phyloP scores from a whole-genome alignment of 1,140 invertebrate species.

The Drosophila insularis region DNA sequence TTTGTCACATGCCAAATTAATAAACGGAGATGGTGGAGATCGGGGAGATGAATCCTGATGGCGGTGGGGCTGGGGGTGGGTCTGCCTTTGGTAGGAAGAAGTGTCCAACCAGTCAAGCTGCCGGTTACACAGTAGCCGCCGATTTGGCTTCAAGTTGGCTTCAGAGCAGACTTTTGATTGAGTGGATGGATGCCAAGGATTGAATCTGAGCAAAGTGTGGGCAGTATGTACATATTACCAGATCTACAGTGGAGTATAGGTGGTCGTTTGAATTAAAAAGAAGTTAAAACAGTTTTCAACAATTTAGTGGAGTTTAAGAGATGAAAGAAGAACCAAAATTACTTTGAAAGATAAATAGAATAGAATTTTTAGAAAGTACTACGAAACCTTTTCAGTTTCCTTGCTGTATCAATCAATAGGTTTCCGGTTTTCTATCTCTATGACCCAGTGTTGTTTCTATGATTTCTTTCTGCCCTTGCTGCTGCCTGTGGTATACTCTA shows the following conservation, averaged over 20 bases:
- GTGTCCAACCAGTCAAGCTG: background rate
- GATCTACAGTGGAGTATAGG: background rate
- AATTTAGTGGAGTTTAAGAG: background rate
- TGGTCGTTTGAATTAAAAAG: background rate
- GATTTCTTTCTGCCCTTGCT: background rate
- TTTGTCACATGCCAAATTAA: conserved; percentile 80
- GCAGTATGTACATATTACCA: background rate
- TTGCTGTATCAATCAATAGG: too few species aligned
- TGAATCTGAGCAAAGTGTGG: conserved; percentile 13
- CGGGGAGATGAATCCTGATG: background rate
- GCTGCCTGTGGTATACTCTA: background rate
- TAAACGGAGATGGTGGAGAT: conserved; percentile 39
- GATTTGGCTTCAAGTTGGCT: conserved; percentile 68
- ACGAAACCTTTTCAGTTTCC: too few species aligned
- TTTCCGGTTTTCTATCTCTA: too few species aligned
- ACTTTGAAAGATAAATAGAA: too few species aligned
- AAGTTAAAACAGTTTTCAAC: background rate
- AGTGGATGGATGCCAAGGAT: conserved; percentile 46
- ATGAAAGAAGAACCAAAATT: too few species aligned
- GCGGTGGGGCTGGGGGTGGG: background rate
- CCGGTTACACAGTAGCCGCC: conserved; percentile 56
- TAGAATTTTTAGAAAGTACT: too few species aligned
- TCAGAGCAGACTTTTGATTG: conserved; percentile 54
- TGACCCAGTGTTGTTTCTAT: background rate
- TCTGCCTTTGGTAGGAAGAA: too few species aligned